Evolutionary conservation across 2,113 vertebrate genomes (phyloP).

Genomic region (Trematomus loennbergii): DNA sequence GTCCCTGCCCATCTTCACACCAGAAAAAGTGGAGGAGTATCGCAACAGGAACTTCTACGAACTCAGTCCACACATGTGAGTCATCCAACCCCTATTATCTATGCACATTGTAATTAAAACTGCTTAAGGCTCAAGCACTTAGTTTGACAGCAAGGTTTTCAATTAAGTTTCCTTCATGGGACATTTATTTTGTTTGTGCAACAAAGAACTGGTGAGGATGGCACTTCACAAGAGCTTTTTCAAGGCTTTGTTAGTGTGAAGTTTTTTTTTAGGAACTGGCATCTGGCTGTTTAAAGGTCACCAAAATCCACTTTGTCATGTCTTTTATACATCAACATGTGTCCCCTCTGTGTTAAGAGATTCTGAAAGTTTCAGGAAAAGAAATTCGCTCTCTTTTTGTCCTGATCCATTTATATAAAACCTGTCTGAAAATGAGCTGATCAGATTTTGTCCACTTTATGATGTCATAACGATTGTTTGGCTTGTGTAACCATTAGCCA

Average conservation of each 20-base stretch:
- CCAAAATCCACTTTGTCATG: too few relatives aligned
- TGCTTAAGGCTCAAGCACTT: background rate
- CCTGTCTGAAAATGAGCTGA: too few relatives aligned
- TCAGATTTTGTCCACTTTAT: too few relatives aligned
- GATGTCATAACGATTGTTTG: too few relatives aligned
- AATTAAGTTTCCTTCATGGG: background rate
- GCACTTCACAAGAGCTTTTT: background rate
- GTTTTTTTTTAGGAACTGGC: background rate
- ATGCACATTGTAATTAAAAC: background rate
- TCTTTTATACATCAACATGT: too few relatives aligned
- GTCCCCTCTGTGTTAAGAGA: too few relatives aligned
- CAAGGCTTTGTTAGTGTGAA: slow-evolving; percentile 13
- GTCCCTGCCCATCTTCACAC: slow-evolving; percentile 92
- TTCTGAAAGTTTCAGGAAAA: too few relatives aligned
- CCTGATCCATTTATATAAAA: too few relatives aligned
- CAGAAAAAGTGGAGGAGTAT: slow-evolving; percentile 98
- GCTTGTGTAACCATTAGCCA: too few relatives aligned
- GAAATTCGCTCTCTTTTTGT: too few relatives aligned
- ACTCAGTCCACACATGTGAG: slow-evolving; percentile 99
- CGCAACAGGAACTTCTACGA: slow-evolving; percentile 99
- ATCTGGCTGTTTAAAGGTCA: slow-evolving; percentile 14
- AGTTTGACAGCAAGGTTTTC: slow-evolving; percentile 14
- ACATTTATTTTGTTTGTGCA: background rate
- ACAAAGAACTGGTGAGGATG: background rate
- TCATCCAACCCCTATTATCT: slow-evolving; percentile 36